A percentile compares a stretch with the other conserved stretches of the same genome.
Evolutionary conservation across 2,797 vertebrate species (phyloP).

Genomic region (Coendou prehensilis): DNA sequence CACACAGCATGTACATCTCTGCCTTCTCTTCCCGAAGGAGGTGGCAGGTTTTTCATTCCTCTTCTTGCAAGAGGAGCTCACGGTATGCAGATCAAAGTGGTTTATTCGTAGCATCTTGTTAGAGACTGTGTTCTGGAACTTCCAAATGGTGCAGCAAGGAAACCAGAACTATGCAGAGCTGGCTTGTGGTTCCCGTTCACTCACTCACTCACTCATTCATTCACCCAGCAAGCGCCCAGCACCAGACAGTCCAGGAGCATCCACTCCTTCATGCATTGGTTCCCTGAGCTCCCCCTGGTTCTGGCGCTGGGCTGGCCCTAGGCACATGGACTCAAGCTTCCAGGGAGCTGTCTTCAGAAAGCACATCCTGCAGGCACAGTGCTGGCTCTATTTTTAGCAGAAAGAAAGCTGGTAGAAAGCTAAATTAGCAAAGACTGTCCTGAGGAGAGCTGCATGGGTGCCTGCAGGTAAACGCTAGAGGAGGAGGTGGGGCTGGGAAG

Average conservation of each 20-base stretch:
- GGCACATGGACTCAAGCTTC: not conserved
- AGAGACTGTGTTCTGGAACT: not conserved
- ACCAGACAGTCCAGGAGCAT: no score
- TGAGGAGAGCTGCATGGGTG: not conserved
- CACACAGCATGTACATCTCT: rapidly evolving
- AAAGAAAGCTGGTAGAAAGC: not conserved
- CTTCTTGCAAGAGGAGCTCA: constrained; percentile 59
- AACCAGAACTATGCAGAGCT: not conserved
- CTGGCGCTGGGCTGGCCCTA: not conserved
- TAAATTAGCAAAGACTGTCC: not conserved
- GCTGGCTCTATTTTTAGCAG: not conserved
- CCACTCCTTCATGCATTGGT: not conserved
- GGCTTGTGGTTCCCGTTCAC: no score
- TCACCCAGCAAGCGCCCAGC: not conserved
- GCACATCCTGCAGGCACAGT: not conserved
- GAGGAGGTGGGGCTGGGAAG: not conserved
- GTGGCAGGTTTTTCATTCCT: not conserved
- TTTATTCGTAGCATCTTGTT: constrained; percentile 4
- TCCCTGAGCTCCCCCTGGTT: not conserved
- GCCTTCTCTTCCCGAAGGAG: constrained; percentile 45
- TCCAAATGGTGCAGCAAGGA: not conserved
- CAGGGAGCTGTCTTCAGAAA: rapidly evolving
- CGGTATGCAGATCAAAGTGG: constrained; percentile 42
- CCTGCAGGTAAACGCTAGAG: not conserved
- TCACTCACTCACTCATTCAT: no score